Percentiles rank a stretch among this genome's conserved stretches.
Conservation (phyloP, 2,888 invertebrate genomes). For the Diachrysia chrysitis region DNA sequence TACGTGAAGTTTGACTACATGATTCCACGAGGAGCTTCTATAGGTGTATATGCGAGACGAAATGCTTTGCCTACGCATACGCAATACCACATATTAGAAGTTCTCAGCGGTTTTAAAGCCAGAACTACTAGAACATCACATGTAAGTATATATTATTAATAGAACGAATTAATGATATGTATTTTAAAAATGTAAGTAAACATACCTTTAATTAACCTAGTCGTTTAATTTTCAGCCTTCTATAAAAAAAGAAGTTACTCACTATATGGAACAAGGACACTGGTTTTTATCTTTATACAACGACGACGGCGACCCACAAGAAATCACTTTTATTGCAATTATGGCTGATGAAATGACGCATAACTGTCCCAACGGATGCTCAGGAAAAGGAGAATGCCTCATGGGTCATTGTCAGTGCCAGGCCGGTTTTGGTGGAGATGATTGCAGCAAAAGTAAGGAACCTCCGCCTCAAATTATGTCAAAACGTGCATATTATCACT, state of each 20-base stretch:
- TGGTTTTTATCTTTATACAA: slow-evolving; percentile 99
- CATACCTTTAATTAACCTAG: slow-evolving; percentile 41
- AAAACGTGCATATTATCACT: background rate
- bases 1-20: slow-evolving; percentile 98
- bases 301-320: slow-evolving; percentile 97
- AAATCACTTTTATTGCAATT: slow-evolving; percentile 94
- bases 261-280: slow-evolving; percentile 98
- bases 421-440: slow-evolving; percentile 98
- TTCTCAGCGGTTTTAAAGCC: slow-evolving; percentile 96
- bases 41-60: slow-evolving; percentile 98
- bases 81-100: slow-evolving; percentile 98
- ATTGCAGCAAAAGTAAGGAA: slow-evolving; percentile 97
- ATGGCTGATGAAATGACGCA: slow-evolving; percentile 97
- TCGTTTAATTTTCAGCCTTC: slow-evolving; percentile 90
- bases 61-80: slow-evolving; percentile 98
- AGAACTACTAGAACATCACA: slow-evolving; percentile 95
- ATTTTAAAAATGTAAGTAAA: slow-evolving; percentile 21
- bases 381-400: slow-evolving; percentile 98
- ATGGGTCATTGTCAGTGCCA: slow-evolving; percentile 98
- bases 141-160: slow-evolving; percentile 89
- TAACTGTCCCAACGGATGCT: slow-evolving; percentile 98
- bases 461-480: background rate
- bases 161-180: background rate
- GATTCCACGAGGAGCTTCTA: slow-evolving; percentile 96
- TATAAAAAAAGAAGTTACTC: slow-evolving; percentile 97